A percentile compares a stretch with the other conserved stretches of the same genome.
These are phyloP conservation scores for Chloroceryle inda DNA, from an alignment of 2,797 vertebrate species.

Conservation along the genomic window DNA sequence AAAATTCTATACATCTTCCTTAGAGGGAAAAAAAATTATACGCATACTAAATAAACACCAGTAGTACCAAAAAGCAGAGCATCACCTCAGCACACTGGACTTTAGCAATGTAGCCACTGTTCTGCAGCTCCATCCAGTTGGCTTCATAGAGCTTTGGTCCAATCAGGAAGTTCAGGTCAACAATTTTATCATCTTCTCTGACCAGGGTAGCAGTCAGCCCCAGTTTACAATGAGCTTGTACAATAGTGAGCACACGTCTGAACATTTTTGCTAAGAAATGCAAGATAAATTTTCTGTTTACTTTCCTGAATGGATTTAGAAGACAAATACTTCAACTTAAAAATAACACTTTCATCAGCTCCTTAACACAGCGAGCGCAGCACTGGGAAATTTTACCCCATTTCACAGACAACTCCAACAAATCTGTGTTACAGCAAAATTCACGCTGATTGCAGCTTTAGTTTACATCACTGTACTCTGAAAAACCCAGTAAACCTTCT, in stretches of 20 bases:
- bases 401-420: neutral
- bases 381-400: neutral
- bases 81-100: constrained; percentile 98
- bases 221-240: constrained; percentile 97
- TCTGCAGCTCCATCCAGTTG: constrained; percentile 99
- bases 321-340: neutral
- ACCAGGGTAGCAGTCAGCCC: constrained; percentile 97
- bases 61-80: constrained; percentile 38
- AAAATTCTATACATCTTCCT: neutral
- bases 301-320: constrained; percentile 8
- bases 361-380: neutral
- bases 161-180: constrained; percentile 97
- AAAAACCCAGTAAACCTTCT: neutral
- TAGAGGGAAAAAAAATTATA: neutral
- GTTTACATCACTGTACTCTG: neutral
- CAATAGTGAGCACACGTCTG: constrained; percentile 96
- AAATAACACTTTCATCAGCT: neutral
- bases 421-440: neutral
- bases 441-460: neutral
- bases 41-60: neutral
- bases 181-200: constrained; percentile 98
- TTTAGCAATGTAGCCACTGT: constrained; percentile 98
- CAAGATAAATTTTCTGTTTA: constrained; percentile 45
- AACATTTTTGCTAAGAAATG: constrained; percentile 93
- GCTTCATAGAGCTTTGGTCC: constrained; percentile 97